Evolutionary conservation across 2,797 vertebrate genomes (phyloP).

Genomic region (Poecilia picta): DNA sequence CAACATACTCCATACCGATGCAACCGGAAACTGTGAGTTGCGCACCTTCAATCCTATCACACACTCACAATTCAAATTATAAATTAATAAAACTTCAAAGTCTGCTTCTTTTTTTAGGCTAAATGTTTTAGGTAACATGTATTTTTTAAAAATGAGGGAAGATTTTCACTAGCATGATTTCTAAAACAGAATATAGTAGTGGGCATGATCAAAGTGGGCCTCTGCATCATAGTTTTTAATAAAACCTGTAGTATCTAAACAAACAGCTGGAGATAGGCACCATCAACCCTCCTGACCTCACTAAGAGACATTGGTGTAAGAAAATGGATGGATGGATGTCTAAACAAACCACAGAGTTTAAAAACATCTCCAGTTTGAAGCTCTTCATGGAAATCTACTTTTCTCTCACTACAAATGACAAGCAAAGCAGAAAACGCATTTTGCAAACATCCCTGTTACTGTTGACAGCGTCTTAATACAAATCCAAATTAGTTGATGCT

Average conservation of each 20-base stretch:
- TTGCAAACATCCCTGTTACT: background rate
- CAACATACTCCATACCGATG: background rate
- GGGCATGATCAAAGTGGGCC: background rate
- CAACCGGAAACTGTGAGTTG: background rate
- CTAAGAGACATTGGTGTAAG: too few species aligned
- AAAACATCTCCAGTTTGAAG: background rate
- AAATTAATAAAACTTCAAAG: background rate
- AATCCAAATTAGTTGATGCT: background rate
- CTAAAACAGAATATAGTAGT: background rate
- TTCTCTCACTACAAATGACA: background rate
- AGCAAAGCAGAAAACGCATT: background rate
- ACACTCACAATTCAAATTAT: background rate
- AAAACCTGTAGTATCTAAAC: background rate
- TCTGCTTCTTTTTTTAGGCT: background rate
- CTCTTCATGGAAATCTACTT: background rate
- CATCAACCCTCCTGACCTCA: too few species aligned
- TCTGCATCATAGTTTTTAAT: background rate
- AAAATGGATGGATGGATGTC: too few species aligned
- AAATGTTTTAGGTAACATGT: background rate
- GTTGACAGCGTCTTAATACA: background rate
- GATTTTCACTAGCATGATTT: background rate
- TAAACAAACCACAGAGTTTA: background rate
- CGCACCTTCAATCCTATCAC: background rate
- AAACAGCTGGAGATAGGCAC: too few species aligned
- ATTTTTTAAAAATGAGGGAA: background rate